Evolutionary conservation across 2,888 invertebrate genomes (phyloP), one percentile per base, ranked within the genome.

Genomic region (Eutolmus rufibarbis): DNA sequence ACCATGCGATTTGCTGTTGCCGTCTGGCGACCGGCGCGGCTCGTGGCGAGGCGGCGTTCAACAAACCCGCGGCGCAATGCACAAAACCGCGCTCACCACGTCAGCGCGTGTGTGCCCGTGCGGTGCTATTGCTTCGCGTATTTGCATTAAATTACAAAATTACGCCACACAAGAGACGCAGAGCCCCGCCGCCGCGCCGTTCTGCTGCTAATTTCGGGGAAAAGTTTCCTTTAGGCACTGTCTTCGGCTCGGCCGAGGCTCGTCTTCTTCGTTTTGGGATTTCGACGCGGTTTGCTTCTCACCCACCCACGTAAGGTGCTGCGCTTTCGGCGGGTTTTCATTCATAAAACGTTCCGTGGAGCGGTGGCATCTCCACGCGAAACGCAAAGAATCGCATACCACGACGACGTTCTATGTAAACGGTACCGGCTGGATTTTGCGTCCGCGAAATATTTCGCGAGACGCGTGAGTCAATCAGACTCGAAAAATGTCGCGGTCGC

Each of bases 81-180:
- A 46, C 37, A 28, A 46, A 37, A n/a, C 43, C 46, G 37, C 19
- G 12, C 5, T 8, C 37, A n/a, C 56, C 51, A 19, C 51, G 14
- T 7, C 51, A 16, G 19, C 37, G 56, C 8, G 23, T 16, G 46
- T 56, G 14, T n/a, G 4, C 46, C 16, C 7, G 51, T 51, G 66
- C 28, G 66, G 23, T 28, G 23, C 66, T 34, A 12, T 56, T 56
- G 7, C 34, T n/a, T 12, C 19, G 82, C 66, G 23, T 66, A 66
- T 84, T 66, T 19, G 82, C 66, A 66, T 84, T 84, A 79, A 79
- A 46, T 51, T 66, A 81, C 28, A 28, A 82, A 81, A 56, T 81
- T 81, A 81, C 81, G 81, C 57, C 57, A 84, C 82, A 37, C 31
- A 40, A 40, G 40, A 66, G n/a, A 40, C 66, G 28, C 9, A 19